Conservation (phyloP, 1,140 invertebrate genomes). For the Lasaia peninsularis region DNA sequence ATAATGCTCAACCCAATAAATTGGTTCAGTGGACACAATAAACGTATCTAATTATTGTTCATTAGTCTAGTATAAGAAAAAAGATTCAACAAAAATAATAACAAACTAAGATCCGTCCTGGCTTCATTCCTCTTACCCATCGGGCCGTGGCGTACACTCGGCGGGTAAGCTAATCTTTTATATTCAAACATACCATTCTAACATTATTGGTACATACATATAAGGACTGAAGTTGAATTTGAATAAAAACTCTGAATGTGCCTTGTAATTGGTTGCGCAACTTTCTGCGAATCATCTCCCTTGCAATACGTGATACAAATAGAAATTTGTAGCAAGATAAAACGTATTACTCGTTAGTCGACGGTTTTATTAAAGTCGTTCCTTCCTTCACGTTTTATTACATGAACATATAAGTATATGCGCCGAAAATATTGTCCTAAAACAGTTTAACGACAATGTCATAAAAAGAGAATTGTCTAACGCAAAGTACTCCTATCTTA, state of each 20-base stretch:
- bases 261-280: conserved; percentile 64
- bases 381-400: not conserved
- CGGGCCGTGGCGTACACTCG: conserved; percentile 48
- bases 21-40: not conserved
- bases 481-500: no score
- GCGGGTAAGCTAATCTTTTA: conserved; percentile 15
- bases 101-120: conserved; percentile 38
- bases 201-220: conserved; percentile 22
- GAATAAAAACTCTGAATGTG: conserved; percentile 26
- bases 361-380: not conserved
- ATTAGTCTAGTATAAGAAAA: conserved; percentile 30
- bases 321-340: conserved; percentile 1
- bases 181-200: conserved; percentile 28
- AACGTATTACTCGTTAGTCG: not conserved
- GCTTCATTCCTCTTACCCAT: conserved; percentile 55
- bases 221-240: conserved; percentile 32
- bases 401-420: no score
- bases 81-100: conserved; percentile 42
- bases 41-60: not conserved
- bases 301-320: conserved; percentile 44
- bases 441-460: no score
- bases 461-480: no score
- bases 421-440: not conserved
- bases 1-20: not conserved
- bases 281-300: conserved; percentile 50